Conservation (phyloP, 2,113 vertebrate genomes). For the Gasterosteus aculeatus region DNA sequence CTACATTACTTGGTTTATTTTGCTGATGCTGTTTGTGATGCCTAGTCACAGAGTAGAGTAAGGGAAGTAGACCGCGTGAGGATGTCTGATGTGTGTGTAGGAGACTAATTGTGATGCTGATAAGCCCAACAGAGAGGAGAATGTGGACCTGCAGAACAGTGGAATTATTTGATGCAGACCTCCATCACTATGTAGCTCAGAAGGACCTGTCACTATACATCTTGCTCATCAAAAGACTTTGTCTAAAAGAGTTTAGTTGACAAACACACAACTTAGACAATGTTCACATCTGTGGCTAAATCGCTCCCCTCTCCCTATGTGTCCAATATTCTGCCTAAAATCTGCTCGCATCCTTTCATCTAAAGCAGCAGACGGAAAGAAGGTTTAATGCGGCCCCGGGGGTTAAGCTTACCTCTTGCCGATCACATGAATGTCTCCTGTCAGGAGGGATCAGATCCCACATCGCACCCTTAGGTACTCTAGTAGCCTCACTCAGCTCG, state of each 20-base stretch:
- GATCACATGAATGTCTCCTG: slow-evolving; percentile 75
- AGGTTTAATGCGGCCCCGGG: slow-evolving; percentile 59
- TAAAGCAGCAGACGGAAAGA: slow-evolving; percentile 66
- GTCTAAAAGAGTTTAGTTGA: slow-evolving; percentile 1
- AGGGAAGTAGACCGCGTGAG: slow-evolving; percentile 10
- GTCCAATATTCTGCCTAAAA: slow-evolving; percentile 42
- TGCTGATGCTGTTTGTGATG: slow-evolving; percentile 11
- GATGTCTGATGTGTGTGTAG: not conserved
- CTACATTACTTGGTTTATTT: slow-evolving; percentile 41
- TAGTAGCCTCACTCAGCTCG: slow-evolving; percentile 5
- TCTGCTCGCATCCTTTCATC: slow-evolving; percentile 69
- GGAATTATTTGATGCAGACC: not conserved
- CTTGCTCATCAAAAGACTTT: not conserved
- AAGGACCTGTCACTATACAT: not conserved
- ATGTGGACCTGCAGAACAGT: not conserved
- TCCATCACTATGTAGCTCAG: no score
- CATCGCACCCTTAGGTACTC: slow-evolving; percentile 43
- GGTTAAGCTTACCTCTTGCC: slow-evolving; percentile 64
- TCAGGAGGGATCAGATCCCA: slow-evolving; percentile 67
- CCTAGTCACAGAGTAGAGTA: not conserved
- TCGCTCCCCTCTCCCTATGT: slow-evolving; percentile 13
- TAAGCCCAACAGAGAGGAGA: not conserved
- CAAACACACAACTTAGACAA: slow-evolving; percentile 28
- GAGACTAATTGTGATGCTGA: not conserved
- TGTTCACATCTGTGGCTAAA: slow-evolving; percentile 46